Conservation (phyloP, 2,113 vertebrate species). For the Halichoeres trimaculatus region DNA sequence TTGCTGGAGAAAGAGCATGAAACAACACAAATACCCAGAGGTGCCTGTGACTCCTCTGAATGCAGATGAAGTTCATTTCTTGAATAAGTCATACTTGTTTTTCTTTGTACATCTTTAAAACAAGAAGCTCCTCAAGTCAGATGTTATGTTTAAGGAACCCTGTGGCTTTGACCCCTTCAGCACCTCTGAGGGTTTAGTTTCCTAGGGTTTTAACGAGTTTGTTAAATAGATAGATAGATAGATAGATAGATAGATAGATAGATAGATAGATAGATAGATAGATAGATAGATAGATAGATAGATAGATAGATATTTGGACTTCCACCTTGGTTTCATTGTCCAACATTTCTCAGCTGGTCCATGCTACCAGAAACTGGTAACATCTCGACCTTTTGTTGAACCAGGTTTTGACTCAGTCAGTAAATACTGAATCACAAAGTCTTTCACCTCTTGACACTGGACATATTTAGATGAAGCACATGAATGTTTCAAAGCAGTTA, state of each 20-base stretch:
- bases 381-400: background rate
- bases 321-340: too few relatives aligned
- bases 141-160: background rate
- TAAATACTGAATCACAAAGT: background rate
- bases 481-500: background rate
- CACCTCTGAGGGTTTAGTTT: conserved; percentile 3
- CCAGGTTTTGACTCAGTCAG: background rate
- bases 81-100: conserved; percentile 20
- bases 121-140: background rate
- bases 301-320: too few relatives aligned
- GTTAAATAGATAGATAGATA: background rate
- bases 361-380: background rate
- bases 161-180: conserved; percentile 4
- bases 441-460: background rate
- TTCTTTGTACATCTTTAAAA: conserved; percentile 3
- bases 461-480: too few relatives aligned
- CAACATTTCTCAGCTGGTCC: too few relatives aligned
- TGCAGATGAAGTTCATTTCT: conserved; percentile 5
- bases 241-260: too few relatives aligned
- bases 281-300: too few relatives aligned
- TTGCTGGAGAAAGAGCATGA: conserved; percentile 17
- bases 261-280: too few relatives aligned
- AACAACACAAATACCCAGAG: conserved; percentile 17
- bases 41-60: conserved; percentile 14
- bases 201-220: background rate